A percentile compares a stretch with the other conserved stretches of the same genome.
phyloP scores from a whole-genome alignment of 2,797 vertebrate species.

The Neomorphus geoffroyi region DNA sequence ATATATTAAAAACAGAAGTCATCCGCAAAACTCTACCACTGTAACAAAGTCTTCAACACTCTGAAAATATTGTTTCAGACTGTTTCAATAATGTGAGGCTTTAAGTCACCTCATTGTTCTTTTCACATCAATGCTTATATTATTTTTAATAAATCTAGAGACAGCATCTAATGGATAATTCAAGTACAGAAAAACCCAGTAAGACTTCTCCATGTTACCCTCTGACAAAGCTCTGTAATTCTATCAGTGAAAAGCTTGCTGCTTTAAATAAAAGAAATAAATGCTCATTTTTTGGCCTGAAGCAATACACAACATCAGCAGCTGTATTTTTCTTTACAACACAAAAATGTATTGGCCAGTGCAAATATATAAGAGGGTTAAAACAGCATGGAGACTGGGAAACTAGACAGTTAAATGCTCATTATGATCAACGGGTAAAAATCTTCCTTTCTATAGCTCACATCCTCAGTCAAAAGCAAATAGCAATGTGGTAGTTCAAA shows the following conservation, averaged over 20 bases:
- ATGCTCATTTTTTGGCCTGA: background rate
- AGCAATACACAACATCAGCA: background rate
- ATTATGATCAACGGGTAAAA: constrained; percentile 41
- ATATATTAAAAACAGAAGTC: background rate
- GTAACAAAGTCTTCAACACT: background rate
- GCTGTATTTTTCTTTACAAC: background rate
- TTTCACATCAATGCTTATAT: background rate
- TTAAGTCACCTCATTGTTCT: background rate
- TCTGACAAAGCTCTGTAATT: background rate
- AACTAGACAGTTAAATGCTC: constrained; percentile 36
- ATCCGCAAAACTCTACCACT: background rate
- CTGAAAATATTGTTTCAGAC: background rate
- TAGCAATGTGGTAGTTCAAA: background rate
- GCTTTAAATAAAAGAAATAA: background rate
- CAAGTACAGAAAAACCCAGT: background rate
- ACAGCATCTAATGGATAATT: background rate
- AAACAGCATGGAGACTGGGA: background rate
- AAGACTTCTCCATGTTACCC: background rate
- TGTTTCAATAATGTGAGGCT: background rate
- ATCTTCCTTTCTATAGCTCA: constrained; percentile 30
- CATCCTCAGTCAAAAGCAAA: constrained; percentile 32
- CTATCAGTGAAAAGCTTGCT: background rate
- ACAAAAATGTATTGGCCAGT: background rate
- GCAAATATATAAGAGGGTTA: background rate
- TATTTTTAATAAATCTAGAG: background rate